Base-by-base conservation (phyloP, 2,888 invertebrate genomes). In the Mycalesis mineus region DNA sequence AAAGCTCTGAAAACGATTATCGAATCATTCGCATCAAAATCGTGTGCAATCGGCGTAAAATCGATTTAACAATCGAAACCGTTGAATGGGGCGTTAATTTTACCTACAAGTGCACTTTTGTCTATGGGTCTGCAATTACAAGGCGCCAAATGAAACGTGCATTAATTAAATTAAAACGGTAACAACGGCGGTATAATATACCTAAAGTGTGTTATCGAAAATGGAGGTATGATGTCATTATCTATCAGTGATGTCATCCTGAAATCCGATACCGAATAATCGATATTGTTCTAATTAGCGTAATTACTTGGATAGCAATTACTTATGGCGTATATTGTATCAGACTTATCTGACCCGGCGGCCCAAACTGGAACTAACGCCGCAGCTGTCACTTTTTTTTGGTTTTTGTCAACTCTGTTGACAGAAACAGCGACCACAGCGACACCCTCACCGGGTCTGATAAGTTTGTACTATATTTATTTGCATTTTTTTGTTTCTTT, bases 81-180 rank as follows among this genome's bases (percentile, higher is more conserved):
- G 29, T 33, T 60, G 49, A 60, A 60, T 60, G 33, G 39, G 37
- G 48, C 41, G 56, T 56, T 60, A 56, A 60, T 48, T 66, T 65
- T 68, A 66, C 63, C 66, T 68, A 71, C 69, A 71, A 77, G 75
- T 69, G 73, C 75, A 68, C 75, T 78, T 76, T 71, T 70, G 71
- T 51, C 68, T 48, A 48, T 72, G 67, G 68, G 65, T 68, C 62
- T 59, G 60, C 60, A 65, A 70, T 74, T 77, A 73, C 77, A 73
- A 71, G 70, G 50, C 50, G 45, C 22, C 36, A 59, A 61, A 58
- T 56, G 61, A 53, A 36, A 61, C 51, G 22, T 37, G n/a, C 42
- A 47, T 50, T 58, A 58, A 62, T 63, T 53, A 50, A 56, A 52
- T 61, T 51, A 29, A 40, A 59, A 51, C 50, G 17, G 36, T 45